A percentile compares a stretch with the other conserved stretches of the same genome.
Evolutionary conservation across 2,888 invertebrate genomes (phyloP).

Genomic region (Junonia oenone): DNA sequence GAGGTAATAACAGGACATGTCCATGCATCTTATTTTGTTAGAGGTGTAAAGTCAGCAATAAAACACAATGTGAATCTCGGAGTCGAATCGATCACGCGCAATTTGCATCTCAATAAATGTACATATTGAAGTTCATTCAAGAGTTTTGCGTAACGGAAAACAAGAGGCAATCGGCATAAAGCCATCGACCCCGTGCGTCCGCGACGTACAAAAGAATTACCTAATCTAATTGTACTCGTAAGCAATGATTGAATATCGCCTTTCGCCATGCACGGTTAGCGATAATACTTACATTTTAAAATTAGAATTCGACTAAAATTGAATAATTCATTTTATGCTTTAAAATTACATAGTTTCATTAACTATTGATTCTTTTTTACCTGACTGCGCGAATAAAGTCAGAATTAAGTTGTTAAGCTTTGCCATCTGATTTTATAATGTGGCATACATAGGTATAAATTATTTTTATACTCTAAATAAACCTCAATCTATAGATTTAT

Average conservation of each 20-base stretch:
- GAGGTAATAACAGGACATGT: background rate
- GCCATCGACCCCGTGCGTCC: constrained; percentile 28
- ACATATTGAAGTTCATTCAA: constrained; percentile 24
- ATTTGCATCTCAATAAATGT: constrained; percentile 25
- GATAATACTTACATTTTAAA: background rate
- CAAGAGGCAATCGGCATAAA: constrained; percentile 16
- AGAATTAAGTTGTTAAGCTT: no score
- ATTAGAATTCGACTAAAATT: background rate
- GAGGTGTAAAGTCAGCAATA: background rate
- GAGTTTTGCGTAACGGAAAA: constrained; percentile 18
- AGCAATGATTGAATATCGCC: constrained; percentile 22
- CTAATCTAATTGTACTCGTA: constrained; percentile 13
- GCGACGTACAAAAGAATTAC: constrained; percentile 25
- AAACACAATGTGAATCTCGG: constrained; percentile 3
- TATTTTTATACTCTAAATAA: background rate
- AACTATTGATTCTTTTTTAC: no score
- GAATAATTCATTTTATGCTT: background rate
- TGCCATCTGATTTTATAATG: no score
- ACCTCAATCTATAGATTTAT: no score
- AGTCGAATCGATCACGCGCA: constrained; percentile 12
- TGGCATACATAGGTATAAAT: background rate
- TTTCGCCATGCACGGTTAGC: constrained; percentile 22
- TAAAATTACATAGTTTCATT: no score
- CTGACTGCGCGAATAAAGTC: no score
- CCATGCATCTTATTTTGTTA: background rate